Conservation (phyloP, 2,888 invertebrate species). For the Crocallis elinguaria region DNA sequence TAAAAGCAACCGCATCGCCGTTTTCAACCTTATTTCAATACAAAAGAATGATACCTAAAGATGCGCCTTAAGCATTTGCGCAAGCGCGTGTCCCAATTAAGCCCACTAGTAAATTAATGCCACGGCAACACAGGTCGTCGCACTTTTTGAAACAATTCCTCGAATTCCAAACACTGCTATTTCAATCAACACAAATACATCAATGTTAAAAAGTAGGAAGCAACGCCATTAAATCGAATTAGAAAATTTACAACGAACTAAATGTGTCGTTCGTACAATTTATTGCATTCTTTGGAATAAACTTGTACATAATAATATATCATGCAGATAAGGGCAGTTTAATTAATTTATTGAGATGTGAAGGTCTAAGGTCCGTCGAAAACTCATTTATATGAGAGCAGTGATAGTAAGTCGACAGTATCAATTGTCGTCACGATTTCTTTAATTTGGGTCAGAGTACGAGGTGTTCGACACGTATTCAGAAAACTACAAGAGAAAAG, state of each 20-base stretch:
- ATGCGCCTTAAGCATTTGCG: slow-evolving; percentile 11
- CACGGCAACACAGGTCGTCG: background rate
- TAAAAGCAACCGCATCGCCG: too few species aligned
- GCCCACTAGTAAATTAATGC: slow-evolving; percentile 15
- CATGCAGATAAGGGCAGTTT: slow-evolving; percentile 42
- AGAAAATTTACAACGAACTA: slow-evolving; percentile 35
- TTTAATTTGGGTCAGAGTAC: slow-evolving; percentile 18
- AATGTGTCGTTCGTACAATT: slow-evolving; percentile 33
- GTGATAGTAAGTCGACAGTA: slow-evolving; percentile 29
- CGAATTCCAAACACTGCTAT: slow-evolving; percentile 23
- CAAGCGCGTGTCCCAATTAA: slow-evolving; percentile 11
- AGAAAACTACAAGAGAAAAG: background rate
- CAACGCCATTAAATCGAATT: slow-evolving; percentile 34
- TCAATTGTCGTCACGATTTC: slow-evolving; percentile 29
- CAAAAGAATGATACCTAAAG: too few species aligned
- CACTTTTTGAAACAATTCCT: slow-evolving; percentile 19
- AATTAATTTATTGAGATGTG: slow-evolving; percentile 61
- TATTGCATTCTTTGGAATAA: slow-evolving; percentile 33
- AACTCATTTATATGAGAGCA: slow-evolving; percentile 45
- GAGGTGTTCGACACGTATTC: slow-evolving; percentile 11
- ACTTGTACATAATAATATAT: slow-evolving; percentile 30
- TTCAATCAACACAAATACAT: slow-evolving; percentile 23
- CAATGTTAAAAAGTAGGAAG: slow-evolving; percentile 25
- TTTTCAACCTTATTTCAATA: too few species aligned
- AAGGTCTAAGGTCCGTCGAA: slow-evolving; percentile 45